Conservation (phyloP, 1,140 invertebrate species). For the Limonius californicus region DNA sequence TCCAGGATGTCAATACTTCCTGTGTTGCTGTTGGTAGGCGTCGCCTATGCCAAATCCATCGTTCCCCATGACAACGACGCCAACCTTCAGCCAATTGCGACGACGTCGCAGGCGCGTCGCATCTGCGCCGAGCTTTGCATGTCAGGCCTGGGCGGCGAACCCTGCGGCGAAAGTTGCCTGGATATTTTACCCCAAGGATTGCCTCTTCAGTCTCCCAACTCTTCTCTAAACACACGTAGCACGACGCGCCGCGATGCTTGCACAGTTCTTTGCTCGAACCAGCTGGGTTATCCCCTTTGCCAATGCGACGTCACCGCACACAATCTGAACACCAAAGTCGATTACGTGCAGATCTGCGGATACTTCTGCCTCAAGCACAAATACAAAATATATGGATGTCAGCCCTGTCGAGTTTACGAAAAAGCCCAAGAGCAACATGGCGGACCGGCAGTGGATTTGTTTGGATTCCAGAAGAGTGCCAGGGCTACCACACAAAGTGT, state of each 20-base stretch:
- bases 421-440: not conserved
- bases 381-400: constrained; percentile 29
- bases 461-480: not conserved
- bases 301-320: constrained; percentile 28
- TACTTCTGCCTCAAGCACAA: constrained; percentile 1
- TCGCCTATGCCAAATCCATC: constrained; percentile 21
- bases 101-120: constrained; percentile 35
- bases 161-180: constrained; percentile 44
- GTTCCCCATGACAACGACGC: constrained; percentile 26
- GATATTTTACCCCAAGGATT: constrained; percentile 37
- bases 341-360: constrained; percentile 31
- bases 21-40: constrained; percentile 29
- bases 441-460: not conserved
- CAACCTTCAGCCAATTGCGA: constrained; percentile 37
- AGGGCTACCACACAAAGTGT: not conserved
- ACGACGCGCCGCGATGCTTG: constrained; percentile 39
- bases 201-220: constrained; percentile 28
- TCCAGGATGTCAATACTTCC: constrained; percentile 31
- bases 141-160: constrained; percentile 45
- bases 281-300: constrained; percentile 44
- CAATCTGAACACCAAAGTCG: constrained; percentile 8
- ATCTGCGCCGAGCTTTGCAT: constrained; percentile 46
- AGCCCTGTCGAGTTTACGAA: constrained; percentile 23
- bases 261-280: constrained; percentile 43
- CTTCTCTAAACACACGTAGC: not conserved